These are phyloP conservation scores for Ceyx margarethae DNA, from an alignment of 2,113 vertebrate species.

Conservation along the genomic window DNA sequence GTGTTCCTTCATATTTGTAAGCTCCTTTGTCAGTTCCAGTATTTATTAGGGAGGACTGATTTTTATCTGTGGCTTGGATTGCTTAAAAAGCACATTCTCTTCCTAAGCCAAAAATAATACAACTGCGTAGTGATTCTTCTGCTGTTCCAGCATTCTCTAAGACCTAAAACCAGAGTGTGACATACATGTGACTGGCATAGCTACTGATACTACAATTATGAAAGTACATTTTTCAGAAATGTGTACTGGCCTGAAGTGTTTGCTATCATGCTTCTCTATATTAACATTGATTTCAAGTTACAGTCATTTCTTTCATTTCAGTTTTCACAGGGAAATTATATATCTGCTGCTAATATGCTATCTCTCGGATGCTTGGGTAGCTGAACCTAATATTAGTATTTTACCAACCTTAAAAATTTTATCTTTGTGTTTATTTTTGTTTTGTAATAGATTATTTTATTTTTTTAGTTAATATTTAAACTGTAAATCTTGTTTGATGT, in stretches of 20 bases:
- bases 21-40: slow-evolving; percentile 1
- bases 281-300: slow-evolving; percentile 47
- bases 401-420: slow-evolving; percentile 30
- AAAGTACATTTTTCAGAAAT: slow-evolving; percentile 34
- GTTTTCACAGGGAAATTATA: neutral
- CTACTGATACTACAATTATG: neutral
- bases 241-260: neutral
- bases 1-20: neutral
- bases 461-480: neutral
- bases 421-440: neutral
- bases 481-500: slow-evolving; percentile 39
- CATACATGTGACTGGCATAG: neutral
- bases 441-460: neutral
- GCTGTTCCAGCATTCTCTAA: neutral
- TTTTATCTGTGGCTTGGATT: slow-evolving; percentile 31
- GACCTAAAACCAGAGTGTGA: neutral
- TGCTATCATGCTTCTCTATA: neutral
- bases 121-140: neutral
- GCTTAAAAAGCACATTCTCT: neutral
- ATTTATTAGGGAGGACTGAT: neutral
- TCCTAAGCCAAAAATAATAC: slow-evolving; percentile 1
- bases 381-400: slow-evolving; percentile 4
- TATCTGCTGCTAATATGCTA: neutral
- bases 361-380: neutral
- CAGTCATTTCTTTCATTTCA: neutral